These are phyloP conservation scores for Himalopsyche phryganea DNA, from an alignment of 1,140 invertebrate species.

Conservation along the genomic window DNA sequence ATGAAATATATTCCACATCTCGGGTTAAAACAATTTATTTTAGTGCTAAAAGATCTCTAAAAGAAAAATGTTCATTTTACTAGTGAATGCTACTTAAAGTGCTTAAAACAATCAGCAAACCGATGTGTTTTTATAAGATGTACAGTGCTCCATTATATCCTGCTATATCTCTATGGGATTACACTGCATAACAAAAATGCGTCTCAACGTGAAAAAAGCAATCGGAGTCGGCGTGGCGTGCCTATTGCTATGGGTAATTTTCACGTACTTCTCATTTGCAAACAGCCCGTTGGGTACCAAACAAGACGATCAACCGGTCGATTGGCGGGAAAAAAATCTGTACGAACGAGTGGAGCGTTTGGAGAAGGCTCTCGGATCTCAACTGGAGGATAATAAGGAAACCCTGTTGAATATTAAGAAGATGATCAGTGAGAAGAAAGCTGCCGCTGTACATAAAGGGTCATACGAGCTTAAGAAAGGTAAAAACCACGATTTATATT, in stretches of 20 bases:
- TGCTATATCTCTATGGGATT: neutral
- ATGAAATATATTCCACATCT: too few relatives aligned
- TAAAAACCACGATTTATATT: too few relatives aligned
- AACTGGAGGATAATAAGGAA: conserved; percentile 40
- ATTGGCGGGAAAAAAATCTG: conserved; percentile 28
- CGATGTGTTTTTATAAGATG: neutral
- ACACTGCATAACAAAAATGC: conserved; percentile 19
- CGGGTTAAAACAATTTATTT: too few relatives aligned
- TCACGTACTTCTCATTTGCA: conserved; percentile 26
- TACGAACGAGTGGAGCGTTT: conserved; percentile 39
- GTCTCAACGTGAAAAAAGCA: conserved; percentile 31
- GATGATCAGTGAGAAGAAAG: conserved; percentile 29
- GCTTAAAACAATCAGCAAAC: too few relatives aligned
- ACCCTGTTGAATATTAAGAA: conserved; percentile 41
- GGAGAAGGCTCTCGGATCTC: conserved; percentile 38
- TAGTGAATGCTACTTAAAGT: too few relatives aligned
- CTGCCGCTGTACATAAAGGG: conserved; percentile 19
- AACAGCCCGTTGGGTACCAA: conserved; percentile 14
- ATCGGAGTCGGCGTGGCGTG: conserved; percentile 18
- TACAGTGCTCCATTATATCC: neutral
- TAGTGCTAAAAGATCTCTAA: too few relatives aligned
- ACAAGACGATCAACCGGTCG: neutral
- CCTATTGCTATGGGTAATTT: conserved; percentile 21
- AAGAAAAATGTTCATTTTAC: too few relatives aligned
- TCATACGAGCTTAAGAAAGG: conserved; percentile 15